phyloP scores from a whole-genome alignment of 2,113 vertebrate species.

The Bubo bubo region DNA sequence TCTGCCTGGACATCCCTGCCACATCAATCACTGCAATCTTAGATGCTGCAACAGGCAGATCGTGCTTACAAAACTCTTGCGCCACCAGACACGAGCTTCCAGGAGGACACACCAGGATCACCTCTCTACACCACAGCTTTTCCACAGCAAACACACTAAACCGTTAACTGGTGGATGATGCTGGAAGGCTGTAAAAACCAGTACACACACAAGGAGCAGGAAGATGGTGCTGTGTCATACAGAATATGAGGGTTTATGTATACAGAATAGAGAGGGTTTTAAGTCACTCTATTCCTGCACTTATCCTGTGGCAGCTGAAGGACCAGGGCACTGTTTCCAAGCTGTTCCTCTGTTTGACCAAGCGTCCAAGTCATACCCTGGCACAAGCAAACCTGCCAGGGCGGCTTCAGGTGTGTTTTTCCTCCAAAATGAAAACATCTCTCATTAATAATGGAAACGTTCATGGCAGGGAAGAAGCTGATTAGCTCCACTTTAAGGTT shows the following conservation, averaged over 20 bases:
- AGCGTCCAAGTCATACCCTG: neutral
- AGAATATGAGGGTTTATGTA: too few species aligned
- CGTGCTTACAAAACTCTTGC: fast-evolving
- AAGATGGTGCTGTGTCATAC: fast-evolving
- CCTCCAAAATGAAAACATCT: neutral
- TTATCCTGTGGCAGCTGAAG: neutral
- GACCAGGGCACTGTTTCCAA: neutral
- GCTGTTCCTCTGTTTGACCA: neutral
- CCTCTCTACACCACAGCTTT: neutral
- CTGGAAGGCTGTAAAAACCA: neutral
- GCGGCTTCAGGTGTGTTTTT: neutral
- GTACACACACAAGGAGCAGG: neutral
- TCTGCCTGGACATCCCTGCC: neutral
- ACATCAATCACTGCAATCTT: neutral
- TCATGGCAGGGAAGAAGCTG: neutral
- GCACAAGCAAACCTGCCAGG: neutral
- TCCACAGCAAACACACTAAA: neutral
- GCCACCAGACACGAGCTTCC: neutral
- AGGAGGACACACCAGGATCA: neutral
- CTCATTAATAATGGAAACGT: neutral
- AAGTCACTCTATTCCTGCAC: neutral
- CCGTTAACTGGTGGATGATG: neutral
- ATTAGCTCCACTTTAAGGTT: neutral
- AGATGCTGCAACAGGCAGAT: neutral
- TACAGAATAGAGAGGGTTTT: neutral